phyloP scores from a whole-genome alignment of 2,113 vertebrate genomes.

The Menura novaehollandiae region DNA sequence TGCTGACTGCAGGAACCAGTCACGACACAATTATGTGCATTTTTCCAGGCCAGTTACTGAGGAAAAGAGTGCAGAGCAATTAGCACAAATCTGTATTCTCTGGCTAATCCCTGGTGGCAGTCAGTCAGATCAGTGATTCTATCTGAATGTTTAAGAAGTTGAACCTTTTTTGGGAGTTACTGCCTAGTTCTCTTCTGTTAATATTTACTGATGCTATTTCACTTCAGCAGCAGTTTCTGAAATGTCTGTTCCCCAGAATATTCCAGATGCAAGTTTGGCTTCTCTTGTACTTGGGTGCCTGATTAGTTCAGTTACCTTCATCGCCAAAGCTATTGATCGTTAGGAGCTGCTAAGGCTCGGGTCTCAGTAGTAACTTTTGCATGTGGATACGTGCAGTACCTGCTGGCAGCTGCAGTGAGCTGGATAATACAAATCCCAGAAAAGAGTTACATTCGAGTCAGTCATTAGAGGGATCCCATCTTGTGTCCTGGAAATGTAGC shows the following conservation, averaged over 20 bases:
- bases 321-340: background rate
- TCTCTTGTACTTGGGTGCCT: background rate
- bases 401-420: background rate
- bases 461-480: background rate
- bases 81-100: background rate
- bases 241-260: background rate
- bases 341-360: background rate
- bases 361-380: background rate
- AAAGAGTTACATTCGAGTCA: background rate
- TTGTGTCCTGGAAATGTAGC: background rate
- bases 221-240: background rate
- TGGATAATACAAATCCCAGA: background rate
- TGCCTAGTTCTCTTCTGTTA: background rate
- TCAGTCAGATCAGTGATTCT: background rate
- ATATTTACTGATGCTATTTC: background rate
- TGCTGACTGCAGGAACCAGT: background rate
- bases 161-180: background rate
- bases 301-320: background rate
- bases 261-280: background rate
- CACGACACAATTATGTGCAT: conserved; percentile 10
- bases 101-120: background rate
- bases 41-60: conserved; percentile 23
- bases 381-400: background rate
- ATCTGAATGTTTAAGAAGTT: background rate
- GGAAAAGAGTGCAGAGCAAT: background rate